Evolutionary conservation across 2,888 invertebrate genomes (phyloP).

Genomic region (Seira ritae): DNA sequence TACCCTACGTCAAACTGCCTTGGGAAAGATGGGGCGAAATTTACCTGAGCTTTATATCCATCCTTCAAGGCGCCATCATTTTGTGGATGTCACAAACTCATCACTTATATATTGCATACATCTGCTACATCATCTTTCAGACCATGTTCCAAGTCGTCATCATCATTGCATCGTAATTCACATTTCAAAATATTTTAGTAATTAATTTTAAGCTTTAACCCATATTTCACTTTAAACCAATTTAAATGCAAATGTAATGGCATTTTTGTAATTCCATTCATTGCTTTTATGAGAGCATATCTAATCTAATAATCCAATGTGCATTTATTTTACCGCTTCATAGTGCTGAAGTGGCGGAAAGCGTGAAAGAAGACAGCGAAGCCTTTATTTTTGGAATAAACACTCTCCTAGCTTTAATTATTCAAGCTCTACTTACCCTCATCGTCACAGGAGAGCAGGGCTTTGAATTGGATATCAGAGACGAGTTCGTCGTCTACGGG

Average conservation of each 20-base stretch:
- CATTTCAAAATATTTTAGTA: slow-evolving; percentile 25
- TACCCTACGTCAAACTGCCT: slow-evolving; percentile 78
- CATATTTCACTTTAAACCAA: no score
- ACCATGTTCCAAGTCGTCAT: slow-evolving; percentile 87
- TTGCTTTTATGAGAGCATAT: background rate
- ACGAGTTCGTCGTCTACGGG: slow-evolving; percentile 81
- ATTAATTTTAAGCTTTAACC: no score
- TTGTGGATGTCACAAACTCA: slow-evolving; percentile 79
- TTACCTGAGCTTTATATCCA: slow-evolving; percentile 77
- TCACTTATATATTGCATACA: slow-evolving; percentile 84
- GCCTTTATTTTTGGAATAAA: slow-evolving; percentile 94
- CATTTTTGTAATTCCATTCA: background rate
- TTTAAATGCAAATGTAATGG: no score
- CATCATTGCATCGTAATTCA: slow-evolving; percentile 82
- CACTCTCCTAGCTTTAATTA: slow-evolving; percentile 85
- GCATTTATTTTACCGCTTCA: slow-evolving; percentile 10
- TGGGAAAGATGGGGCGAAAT: slow-evolving; percentile 78
- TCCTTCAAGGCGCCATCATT: slow-evolving; percentile 77
- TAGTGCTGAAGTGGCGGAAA: slow-evolving; percentile 90
- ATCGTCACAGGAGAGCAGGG: slow-evolving; percentile 78
- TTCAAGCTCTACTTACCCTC: slow-evolving; percentile 87
- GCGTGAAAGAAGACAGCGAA: slow-evolving; percentile 88
- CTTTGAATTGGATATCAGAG: slow-evolving; percentile 73
- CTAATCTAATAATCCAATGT: background rate
- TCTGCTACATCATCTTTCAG: slow-evolving; percentile 85